Percentiles rank a stretch among this genome's conserved stretches.
These are phyloP conservation scores for Coenobita brevimanus DNA, from an alignment of 1,140 invertebrate genomes.

Conservation along the genomic window DNA sequence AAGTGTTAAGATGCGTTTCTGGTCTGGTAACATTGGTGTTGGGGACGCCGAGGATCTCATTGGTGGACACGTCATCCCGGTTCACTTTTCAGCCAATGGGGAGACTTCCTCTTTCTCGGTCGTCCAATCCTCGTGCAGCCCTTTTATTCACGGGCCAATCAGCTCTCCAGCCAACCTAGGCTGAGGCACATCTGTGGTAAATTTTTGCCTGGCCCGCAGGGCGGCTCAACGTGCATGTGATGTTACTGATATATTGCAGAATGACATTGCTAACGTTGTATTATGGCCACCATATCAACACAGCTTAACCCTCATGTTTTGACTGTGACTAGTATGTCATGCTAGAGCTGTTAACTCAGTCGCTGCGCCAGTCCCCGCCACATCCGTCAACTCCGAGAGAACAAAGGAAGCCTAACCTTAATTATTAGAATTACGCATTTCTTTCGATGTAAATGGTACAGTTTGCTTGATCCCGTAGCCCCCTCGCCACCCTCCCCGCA, in stretches of 20 bases:
- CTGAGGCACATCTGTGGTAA: slow-evolving; percentile 70
- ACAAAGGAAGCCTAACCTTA: slow-evolving; percentile 59
- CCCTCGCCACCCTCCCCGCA: slow-evolving; percentile 11
- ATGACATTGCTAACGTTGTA: slow-evolving; percentile 62
- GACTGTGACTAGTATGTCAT: neutral
- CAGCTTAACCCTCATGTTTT: slow-evolving; percentile 15
- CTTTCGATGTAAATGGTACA: slow-evolving; percentile 35
- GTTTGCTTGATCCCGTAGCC: slow-evolving; percentile 16
- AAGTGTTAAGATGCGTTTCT: slow-evolving; percentile 3
- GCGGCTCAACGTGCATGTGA: slow-evolving; percentile 62
- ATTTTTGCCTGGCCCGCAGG: slow-evolving; percentile 67
- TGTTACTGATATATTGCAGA: slow-evolving; percentile 61
- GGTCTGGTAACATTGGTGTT: slow-evolving; percentile 50
- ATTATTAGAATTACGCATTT: slow-evolving; percentile 50
- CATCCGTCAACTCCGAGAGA: slow-evolving; percentile 34
- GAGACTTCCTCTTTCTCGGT: slow-evolving; percentile 22
- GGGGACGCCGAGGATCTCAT: slow-evolving; percentile 55
- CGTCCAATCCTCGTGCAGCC: slow-evolving; percentile 49
- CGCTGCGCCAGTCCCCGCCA: slow-evolving; percentile 4
- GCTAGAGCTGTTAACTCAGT: slow-evolving; percentile 3
- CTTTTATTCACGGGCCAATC: slow-evolving; percentile 45
- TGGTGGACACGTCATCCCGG: slow-evolving; percentile 54
- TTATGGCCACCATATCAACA: slow-evolving; percentile 60
- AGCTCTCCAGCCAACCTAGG: slow-evolving; percentile 36
- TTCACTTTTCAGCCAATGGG: slow-evolving; percentile 42